phyloP scores from a whole-genome alignment of 1,140 invertebrate species.

The Pseudomyrmex cubaensis region DNA sequence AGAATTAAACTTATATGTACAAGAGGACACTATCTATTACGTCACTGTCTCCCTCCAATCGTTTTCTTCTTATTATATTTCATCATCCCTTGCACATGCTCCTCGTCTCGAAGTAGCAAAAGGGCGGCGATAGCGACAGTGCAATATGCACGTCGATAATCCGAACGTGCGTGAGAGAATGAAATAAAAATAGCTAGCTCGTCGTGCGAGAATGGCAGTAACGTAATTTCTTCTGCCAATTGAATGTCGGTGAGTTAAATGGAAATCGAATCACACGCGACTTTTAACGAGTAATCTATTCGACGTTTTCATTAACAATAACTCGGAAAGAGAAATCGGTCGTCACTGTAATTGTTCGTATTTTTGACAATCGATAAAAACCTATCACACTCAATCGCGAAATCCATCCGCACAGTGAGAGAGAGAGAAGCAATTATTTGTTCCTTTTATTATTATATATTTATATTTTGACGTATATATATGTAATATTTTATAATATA shows the following conservation, averaged over 20 bases:
- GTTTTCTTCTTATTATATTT: conserved; percentile 52
- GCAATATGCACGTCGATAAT: conserved; percentile 46
- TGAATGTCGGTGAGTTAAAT: conserved; percentile 8
- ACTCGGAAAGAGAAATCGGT: conserved; percentile 1
- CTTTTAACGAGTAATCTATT: not conserved
- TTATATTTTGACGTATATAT: too few relatives aligned
- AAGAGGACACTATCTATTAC: conserved; percentile 17
- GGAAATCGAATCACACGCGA: conserved; percentile 47
- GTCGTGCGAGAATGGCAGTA: conserved; percentile 48
- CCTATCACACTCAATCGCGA: not conserved
- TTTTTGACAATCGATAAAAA: not conserved
- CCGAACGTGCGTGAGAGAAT: conserved; percentile 58
- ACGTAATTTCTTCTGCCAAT: conserved; percentile 40
- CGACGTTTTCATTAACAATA: conserved; percentile 54
- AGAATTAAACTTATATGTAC: not conserved
- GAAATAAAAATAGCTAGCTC: conserved; percentile 57
- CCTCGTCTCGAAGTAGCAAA: conserved; percentile 39
- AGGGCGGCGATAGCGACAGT: conserved; percentile 33
- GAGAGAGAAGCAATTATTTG: too few relatives aligned
- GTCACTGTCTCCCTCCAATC: conserved; percentile 17
- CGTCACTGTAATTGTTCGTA: not conserved
- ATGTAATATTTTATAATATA: too few relatives aligned
- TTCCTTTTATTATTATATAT: too few relatives aligned
- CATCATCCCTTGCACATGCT: conserved; percentile 34
- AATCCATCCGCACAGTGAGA: not conserved